Conservation (phyloP, 1,140 invertebrate species). For the Zaprionus nigranus region DNA sequence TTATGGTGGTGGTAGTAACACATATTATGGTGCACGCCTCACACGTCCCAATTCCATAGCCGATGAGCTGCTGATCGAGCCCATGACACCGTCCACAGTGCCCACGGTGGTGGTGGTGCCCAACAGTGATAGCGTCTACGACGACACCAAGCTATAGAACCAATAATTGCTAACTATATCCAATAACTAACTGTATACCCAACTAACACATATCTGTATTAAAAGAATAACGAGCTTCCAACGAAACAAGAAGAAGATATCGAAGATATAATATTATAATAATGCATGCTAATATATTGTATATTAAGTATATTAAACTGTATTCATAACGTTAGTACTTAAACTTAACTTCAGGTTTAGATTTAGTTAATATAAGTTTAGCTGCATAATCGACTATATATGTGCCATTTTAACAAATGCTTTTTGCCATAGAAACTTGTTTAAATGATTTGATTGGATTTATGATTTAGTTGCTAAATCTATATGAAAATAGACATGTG, state of each 20-base stretch:
- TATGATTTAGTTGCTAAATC: slow-evolving; percentile 9
- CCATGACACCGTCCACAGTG: slow-evolving; percentile 48
- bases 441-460: neutral
- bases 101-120: slow-evolving; percentile 81
- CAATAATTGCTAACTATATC: neutral
- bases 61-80: slow-evolving; percentile 67
- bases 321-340: slow-evolving; percentile 8
- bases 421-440: slow-evolving; percentile 21
- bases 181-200: slow-evolving; percentile 11
- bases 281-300: slow-evolving; percentile 9
- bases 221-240: slow-evolving; percentile 34
- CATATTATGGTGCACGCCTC: slow-evolving; percentile 33
- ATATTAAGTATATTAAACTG: neutral
- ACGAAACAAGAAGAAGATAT: slow-evolving; percentile 12
- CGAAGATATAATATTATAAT: too few species aligned
- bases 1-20: slow-evolving; percentile 36
- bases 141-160: slow-evolving; percentile 78
- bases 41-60: slow-evolving; percentile 62
- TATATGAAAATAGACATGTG: slow-evolving; percentile 13
- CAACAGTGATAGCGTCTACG: slow-evolving; percentile 64
- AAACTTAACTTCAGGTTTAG: slow-evolving; percentile 17
- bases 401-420: slow-evolving; percentile 31
- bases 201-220: slow-evolving; percentile 51
- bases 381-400: slow-evolving; percentile 36
- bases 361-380: slow-evolving; percentile 30